phyloP scores from a whole-genome alignment of 2,888 invertebrate species.

The Yponomeuta evonymella region DNA sequence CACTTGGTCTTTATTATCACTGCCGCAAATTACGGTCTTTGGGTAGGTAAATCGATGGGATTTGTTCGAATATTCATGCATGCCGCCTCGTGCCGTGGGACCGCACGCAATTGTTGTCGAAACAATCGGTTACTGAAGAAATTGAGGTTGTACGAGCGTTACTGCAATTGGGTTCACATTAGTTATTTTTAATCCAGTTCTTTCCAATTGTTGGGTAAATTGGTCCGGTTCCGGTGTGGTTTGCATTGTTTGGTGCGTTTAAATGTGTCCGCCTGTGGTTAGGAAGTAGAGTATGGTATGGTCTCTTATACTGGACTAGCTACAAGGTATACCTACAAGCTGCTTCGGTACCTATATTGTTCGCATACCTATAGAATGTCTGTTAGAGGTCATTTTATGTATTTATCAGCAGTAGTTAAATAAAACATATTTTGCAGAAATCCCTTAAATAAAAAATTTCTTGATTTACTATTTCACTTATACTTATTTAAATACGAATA shows the following conservation, averaged over 20 bases:
- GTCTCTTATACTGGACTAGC: neutral
- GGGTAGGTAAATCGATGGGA: neutral
- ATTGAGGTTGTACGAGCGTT: conserved; percentile 25
- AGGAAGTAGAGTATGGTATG: neutral
- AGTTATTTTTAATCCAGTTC: neutral
- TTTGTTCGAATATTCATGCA: neutral
- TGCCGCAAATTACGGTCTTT: neutral
- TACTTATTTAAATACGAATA: too few relatives aligned
- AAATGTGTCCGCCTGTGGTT: conserved; percentile 8
- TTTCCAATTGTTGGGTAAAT: neutral
- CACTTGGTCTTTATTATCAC: neutral
- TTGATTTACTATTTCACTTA: too few relatives aligned
- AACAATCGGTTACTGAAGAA: conserved; percentile 28
- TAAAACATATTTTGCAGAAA: too few relatives aligned
- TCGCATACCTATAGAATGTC: too few relatives aligned
- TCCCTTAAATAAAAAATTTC: too few relatives aligned
- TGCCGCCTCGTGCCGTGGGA: neutral
- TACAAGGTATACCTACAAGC: too few relatives aligned
- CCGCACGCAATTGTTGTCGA: neutral
- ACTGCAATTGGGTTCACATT: conserved; percentile 2
- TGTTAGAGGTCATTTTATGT: too few relatives aligned
- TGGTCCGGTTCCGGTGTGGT: neutral
- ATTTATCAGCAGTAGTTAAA: too few relatives aligned
- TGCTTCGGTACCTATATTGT: too few relatives aligned
- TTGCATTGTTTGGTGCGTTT: conserved; percentile 1